Base-by-base conservation (phyloP, 1,140 invertebrate genomes). In the Tachypleus tridentatus region DNA sequence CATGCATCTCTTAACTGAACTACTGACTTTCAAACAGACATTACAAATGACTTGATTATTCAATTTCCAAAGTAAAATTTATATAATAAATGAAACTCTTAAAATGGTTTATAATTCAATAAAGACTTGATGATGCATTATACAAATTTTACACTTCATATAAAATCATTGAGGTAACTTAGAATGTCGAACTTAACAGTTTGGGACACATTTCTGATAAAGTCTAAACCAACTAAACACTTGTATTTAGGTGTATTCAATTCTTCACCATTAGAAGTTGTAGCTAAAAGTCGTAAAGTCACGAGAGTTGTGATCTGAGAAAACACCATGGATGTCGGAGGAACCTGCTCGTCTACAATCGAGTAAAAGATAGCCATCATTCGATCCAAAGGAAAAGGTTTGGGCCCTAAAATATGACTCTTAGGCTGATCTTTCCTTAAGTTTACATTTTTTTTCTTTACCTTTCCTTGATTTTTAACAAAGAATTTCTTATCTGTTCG, bases 361-460 rank as follows among this genome's bases (percentile, higher is more conserved):
- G 88, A 85, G 78, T 92, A 94, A 77, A 95, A 96, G 70, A 97
- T 95, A 4, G 90, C 89, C 60, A 96, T 75, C 71, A 96, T 78
- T 63, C 93, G 80, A 73, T 93, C 87, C 11, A 96, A 78, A 3
- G 84, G 84, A 73, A 96, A 95, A 1, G 82, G 78, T 76, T 89
- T 88, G 0, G 91, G 91, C 0, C 89, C 89, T 8, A 86, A 75
- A 70, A 82, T 67, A 62, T 74, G 82, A 64, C 75, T 78, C 63
- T 72, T 76, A 47, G 73, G 74, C 74, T 76, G 71, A 48, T 73
- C n/a, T 60, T n/a, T 61, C 63, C 50, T 62, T 64, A 0, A 10
- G 4, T 54, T 54, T 71, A 61, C 78, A 76, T 72, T 83, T 83
- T 69, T 80, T 75, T 74, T 83, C 79, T 74, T 83, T 81, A 51